A percentile compares a stretch with the other conserved stretches of the same genome.
phyloP scores from a whole-genome alignment of 2,113 vertebrate species.

The Setophaga coronata region DNA sequence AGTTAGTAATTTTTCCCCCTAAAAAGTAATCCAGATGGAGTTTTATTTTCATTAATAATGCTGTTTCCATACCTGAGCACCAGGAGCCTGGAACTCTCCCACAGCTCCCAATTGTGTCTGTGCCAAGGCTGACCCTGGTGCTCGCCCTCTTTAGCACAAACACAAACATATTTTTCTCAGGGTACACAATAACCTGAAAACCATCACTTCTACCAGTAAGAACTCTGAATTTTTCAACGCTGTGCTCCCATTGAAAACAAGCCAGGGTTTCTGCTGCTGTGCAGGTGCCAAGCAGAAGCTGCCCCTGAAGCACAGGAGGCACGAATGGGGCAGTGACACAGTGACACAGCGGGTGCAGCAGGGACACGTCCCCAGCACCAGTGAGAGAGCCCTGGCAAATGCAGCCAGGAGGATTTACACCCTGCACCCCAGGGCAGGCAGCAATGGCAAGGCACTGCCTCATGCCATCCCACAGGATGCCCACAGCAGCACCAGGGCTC shows the following conservation, averaged over 20 bases:
- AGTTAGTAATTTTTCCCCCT: not conserved
- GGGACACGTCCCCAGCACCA: not conserved
- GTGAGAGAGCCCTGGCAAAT: rapidly evolving
- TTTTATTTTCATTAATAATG: not conserved
- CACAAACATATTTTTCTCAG: not conserved
- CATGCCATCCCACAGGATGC: not conserved
- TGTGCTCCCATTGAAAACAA: not conserved
- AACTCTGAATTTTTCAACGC: not conserved
- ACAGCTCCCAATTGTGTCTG: not conserved
- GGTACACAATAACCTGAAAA: not conserved
- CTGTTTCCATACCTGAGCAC: not conserved
- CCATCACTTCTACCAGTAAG: not conserved
- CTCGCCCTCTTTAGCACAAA: not conserved
- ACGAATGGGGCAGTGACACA: rapidly evolving
- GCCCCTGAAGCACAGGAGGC: rapidly evolving
- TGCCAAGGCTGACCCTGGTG: not conserved
- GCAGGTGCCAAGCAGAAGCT: not conserved
- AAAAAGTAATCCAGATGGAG: not conserved
- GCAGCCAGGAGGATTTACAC: not conserved
- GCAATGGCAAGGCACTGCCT: rapidly evolving
- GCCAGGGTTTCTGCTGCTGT: rapidly evolving
- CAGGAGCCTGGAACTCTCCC: not conserved
- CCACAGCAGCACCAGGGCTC: rapidly evolving
- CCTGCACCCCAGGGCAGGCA: not conserved
- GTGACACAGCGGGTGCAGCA: rapidly evolving